Evolutionary conservation across 2,113 vertebrate genomes (phyloP).

Genomic region (Sorex fumeus): DNA sequence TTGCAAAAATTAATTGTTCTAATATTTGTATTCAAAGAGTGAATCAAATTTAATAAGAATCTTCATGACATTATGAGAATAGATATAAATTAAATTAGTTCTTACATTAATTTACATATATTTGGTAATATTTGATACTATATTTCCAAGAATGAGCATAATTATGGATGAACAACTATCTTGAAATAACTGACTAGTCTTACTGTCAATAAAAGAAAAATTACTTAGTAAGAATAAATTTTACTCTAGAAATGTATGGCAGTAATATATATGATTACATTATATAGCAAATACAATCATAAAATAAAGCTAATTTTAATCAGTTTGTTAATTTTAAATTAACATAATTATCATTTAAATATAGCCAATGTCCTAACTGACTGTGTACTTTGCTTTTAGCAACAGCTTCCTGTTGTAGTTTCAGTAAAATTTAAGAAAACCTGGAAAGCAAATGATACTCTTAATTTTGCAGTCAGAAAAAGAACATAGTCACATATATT

Average conservation of each 20-base stretch:
- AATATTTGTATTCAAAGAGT: background rate
- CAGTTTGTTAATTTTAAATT: no score
- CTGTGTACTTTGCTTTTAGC: background rate
- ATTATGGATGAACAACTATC: background rate
- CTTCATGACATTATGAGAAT: slow-evolving; percentile 25
- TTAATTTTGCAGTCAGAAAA: background rate
- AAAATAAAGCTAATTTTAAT: background rate
- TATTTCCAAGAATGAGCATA: background rate
- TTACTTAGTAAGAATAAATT: background rate
- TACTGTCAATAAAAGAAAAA: background rate
- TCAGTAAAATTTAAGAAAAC: background rate
- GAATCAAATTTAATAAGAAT: background rate
- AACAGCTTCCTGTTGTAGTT: background rate
- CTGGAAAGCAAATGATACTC: background rate
- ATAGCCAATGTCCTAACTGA: background rate
- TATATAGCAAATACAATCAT: background rate
- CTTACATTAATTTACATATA: background rate
- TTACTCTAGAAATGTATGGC: background rate
- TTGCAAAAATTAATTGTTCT: background rate
- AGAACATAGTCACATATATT: background rate
- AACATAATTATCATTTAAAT: background rate
- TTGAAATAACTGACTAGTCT: background rate
- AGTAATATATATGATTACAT: background rate
- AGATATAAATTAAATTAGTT: background rate
- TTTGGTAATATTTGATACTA: no score